Percentiles rank a stretch among this genome's conserved stretches.
These are phyloP conservation scores for Lottia scabra DNA, from an alignment of 2,888 invertebrate genomes.

Conservation along the genomic window DNA sequence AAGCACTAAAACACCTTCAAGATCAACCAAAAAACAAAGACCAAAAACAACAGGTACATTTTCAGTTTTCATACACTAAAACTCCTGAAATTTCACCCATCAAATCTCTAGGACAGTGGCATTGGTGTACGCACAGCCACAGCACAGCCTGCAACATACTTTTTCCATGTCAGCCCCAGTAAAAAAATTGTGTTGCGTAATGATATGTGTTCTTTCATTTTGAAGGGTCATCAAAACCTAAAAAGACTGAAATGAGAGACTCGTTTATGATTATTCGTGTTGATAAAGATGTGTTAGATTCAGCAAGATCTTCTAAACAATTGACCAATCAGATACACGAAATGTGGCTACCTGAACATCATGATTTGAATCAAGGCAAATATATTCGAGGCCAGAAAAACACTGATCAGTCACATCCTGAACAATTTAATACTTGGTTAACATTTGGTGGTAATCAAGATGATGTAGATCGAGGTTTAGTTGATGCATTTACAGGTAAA, in stretches of 20 bases:
- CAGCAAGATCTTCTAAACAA: constrained; percentile 37
- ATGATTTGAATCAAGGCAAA: constrained; percentile 49
- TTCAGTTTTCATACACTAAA: neutral
- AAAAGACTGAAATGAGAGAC: constrained; percentile 25
- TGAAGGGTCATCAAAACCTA: constrained; percentile 23
- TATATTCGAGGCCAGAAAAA: constrained; percentile 56
- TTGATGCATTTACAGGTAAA: constrained; percentile 62
- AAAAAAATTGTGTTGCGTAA: too few species aligned
- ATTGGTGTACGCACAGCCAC: too few species aligned
- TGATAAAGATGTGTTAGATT: constrained; percentile 41
- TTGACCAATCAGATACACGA: constrained; percentile 48
- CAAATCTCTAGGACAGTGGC: too few species aligned
- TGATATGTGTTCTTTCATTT: neutral
- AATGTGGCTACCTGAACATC: constrained; percentile 52
- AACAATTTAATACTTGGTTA: constrained; percentile 52
- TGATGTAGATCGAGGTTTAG: constrained; percentile 46
- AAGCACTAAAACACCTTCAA: constrained; percentile 10
- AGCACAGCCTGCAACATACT: too few species aligned
- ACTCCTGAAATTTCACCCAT: too few species aligned
- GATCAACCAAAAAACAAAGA: constrained; percentile 24
- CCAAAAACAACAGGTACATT: constrained; percentile 46
- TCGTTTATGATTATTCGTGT: constrained; percentile 40
- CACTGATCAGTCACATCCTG: constrained; percentile 37
- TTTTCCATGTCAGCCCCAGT: too few species aligned
- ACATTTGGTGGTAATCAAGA: constrained; percentile 54